Evolutionary conservation across 2,797 vertebrate genomes (phyloP).

Genomic region (Diplodus puntazzo): DNA sequence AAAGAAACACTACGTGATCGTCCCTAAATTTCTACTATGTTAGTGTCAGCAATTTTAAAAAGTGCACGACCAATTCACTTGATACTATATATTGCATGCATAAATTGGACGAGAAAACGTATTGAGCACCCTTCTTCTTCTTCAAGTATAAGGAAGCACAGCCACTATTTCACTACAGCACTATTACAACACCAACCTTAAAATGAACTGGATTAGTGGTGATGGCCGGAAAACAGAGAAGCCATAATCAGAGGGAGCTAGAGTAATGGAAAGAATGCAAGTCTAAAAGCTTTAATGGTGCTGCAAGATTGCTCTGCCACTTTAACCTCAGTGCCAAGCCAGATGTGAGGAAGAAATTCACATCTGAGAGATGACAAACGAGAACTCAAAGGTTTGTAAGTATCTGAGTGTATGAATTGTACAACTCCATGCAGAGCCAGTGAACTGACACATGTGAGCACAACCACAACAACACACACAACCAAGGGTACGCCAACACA

Average conservation of each 20-base stretch:
- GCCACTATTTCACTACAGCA: constrained; percentile 9
- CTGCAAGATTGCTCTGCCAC: constrained; percentile 62
- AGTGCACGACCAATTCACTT: constrained; percentile 2
- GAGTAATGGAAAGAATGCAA: constrained; percentile 64
- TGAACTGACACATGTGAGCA: constrained; percentile 48
- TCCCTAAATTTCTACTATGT: not conserved
- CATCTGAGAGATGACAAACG: constrained; percentile 59
- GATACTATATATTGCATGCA: not conserved
- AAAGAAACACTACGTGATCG: not conserved
- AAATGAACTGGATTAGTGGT: constrained; percentile 35
- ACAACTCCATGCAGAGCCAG: constrained; percentile 60
- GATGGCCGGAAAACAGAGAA: constrained; percentile 57
- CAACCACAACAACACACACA: constrained; percentile 55
- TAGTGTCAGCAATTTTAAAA: not conserved
- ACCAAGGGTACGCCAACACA: constrained; percentile 53
- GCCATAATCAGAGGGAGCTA: constrained; percentile 60
- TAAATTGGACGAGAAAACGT: not conserved
- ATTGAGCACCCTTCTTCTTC: constrained; percentile 1
- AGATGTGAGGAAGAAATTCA: constrained; percentile 67
- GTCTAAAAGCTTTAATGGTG: constrained; percentile 58
- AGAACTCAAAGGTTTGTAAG: constrained; percentile 51
- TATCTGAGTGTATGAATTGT: constrained; percentile 55
- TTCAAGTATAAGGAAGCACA: constrained; percentile 1
- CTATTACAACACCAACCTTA: constrained; percentile 26
- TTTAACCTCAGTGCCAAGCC: constrained; percentile 55